Base-by-base conservation (phyloP, 2,113 vertebrate genomes). In the Oryzias javanicus region DNA sequence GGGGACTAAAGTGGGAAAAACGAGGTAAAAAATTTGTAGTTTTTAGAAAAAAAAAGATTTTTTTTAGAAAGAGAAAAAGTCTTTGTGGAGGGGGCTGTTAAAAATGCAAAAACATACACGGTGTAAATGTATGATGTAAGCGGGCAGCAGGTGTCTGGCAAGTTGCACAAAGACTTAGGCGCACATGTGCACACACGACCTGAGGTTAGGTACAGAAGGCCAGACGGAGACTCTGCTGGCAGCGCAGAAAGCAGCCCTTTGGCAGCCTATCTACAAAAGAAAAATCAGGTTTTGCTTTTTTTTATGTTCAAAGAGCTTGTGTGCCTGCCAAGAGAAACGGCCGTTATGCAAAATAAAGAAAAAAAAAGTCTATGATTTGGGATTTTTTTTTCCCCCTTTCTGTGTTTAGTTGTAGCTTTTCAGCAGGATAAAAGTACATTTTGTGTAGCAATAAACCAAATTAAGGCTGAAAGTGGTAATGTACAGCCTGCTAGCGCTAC, bases 241-340 rank as follows among this genome's bases (percentile, higher is more conserved):
- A 29, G 91, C 74, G 40, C 88, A 92, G 42, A 91, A 35, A 88
- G 88, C 92, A 92, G 53, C 86, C 83, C 76, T 92, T 92, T 14
- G 87, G 88, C 27, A 93, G 88, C 60, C 88, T 90, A 14, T 92
- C 91, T 65, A 93, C 91, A 81, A 94, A 94, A 41, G 81, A 82
- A 87, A 92, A 91, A 24, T 7, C 18, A 14, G 13, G 1, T 87
- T 84, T 91, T 91, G 45, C 82, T 89, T 69, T 92, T 90, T 8
- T 90, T 67, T 4, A 86, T 74, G 55, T 94, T 91, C 63, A 91
- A 90, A 35, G 66, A 91, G 67, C 91, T 92, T 3, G 0, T 7
- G 10, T 1, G 40, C 7, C 67, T 57, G 63, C 61, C 42, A 57
- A 58, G 48, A 29, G 7, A 44, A n/a, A 18, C 48, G 24, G 44